These are phyloP conservation scores for Agrotis clavis DNA, from an alignment of 2,888 invertebrate genomes.

Conservation along the genomic window DNA sequence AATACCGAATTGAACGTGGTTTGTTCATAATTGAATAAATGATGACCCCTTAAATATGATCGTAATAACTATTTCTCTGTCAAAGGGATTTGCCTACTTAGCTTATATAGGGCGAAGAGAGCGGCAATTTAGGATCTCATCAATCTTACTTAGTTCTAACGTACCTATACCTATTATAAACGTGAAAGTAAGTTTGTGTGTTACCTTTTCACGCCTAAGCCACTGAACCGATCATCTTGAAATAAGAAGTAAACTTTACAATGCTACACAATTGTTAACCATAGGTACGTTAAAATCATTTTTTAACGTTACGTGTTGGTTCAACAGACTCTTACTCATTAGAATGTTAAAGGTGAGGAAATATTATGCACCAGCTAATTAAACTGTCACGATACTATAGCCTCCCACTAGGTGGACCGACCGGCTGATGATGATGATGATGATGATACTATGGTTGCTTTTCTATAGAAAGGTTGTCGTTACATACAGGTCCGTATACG, in stretches of 20 bases:
- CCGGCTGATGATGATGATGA: no score
- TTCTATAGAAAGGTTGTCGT: no score
- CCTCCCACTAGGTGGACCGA: no score
- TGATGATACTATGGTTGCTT: no score
- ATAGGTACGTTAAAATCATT: no score
- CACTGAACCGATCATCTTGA: no score
- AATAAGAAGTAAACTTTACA: no score
- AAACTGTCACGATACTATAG: constrained; percentile 5
- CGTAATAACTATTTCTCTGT: not conserved
- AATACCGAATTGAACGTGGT: not conserved
- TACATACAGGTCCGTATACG: no score
- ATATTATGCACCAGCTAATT: not conserved
- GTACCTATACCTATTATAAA: no score
- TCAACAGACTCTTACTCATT: not conserved
- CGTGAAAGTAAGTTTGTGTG: not conserved
- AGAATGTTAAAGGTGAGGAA: not conserved
- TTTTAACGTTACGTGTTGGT: no score
- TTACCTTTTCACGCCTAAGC: no score
- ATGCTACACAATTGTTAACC: no score
- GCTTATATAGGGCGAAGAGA: not conserved
- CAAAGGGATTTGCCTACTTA: not conserved
- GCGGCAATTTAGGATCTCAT: not conserved
- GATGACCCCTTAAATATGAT: constrained; percentile 1
- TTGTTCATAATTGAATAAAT: constrained; percentile 21
- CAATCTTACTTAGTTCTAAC: constrained; percentile 3